Conservation (phyloP, 2,113 vertebrate genomes). For the Hemiprocne comata region DNA sequence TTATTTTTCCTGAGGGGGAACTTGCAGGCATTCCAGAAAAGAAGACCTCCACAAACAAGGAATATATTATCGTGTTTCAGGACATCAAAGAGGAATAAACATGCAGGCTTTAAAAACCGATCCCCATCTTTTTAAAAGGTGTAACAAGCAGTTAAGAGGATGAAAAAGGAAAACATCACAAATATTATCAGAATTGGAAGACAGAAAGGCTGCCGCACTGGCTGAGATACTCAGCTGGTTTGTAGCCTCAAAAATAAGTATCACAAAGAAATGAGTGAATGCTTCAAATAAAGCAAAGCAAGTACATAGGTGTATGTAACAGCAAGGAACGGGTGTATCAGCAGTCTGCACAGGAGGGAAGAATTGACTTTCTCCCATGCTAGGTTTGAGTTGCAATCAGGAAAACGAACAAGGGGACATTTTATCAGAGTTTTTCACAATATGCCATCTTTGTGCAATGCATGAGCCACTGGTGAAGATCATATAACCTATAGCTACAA, state of each 20-base stretch:
- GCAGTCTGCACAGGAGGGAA: not conserved
- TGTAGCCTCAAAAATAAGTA: not conserved
- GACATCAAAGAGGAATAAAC: conserved; percentile 19
- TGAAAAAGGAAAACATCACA: not conserved
- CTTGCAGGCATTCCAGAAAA: not conserved
- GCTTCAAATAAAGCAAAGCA: not conserved
- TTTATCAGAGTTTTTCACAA: conserved; percentile 20
- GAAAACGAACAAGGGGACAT: conserved; percentile 31
- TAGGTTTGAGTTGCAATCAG: not conserved
- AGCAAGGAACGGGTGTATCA: not conserved
- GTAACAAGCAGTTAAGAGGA: not conserved
- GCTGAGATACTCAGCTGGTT: not conserved
- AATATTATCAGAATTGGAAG: not conserved
- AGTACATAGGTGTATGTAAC: not conserved
- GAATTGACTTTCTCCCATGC: not conserved
- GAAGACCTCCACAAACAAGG: not conserved
- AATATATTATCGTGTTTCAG: not conserved
- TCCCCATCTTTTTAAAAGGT: conserved; percentile 11
- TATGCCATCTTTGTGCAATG: not conserved
- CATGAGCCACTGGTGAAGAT: not conserved
- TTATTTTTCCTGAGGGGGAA: not conserved
- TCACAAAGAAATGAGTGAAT: not conserved
- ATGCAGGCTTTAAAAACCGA: not conserved
- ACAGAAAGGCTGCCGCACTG: not conserved
- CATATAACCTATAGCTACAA: not conserved